Base-by-base conservation (phyloP, 2,888 invertebrate species). In the Macrophya annulata region DNA sequence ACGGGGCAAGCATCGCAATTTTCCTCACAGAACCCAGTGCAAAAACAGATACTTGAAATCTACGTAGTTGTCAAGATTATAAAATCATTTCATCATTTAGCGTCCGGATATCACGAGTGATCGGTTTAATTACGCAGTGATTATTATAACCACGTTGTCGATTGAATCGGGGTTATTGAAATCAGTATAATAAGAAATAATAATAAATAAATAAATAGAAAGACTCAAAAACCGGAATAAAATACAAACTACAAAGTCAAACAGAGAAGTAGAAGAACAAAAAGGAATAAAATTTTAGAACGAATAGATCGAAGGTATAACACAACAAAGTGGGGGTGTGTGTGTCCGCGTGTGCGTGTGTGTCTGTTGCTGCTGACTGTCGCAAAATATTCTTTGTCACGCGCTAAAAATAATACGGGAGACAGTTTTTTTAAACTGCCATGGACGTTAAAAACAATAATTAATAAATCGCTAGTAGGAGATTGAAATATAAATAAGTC, bases 331-430 rank as follows among this genome's bases (percentile, higher is more conserved):
- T 83, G 65, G 83, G 68, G 51, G 83, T 71, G 83, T 81, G 81
- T 81, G 79, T 51, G 62, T 62, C n/a, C n/a, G 59, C 25, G 72
- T 72, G 40, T 74, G 25, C 9, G 6, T 25, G 25, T 62, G 55
- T 81, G 21, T 25, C 43, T 6, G 12, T 15, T 12, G 40, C 62
- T 62, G 81, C 40, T 83, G 83, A 83, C 31, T 71, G 71, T 68
- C 45, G 68, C 83, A 83, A 79, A 79, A 84, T 68, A 43, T 81
- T 76, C 85, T 81, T 87, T 89, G 90, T 90, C 90, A 89, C 88
- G 88, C 87, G 90, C 90, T 90, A 90, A 89, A 90, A 90, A 90
- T 90, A 90, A 86, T 86, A 85, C 86, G 85, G 15, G 40, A 12
- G 15, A 59, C 21, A 65, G 43, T 87, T 86, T 87, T 88, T 87